Conservation (phyloP, 2,797 vertebrate genomes). For the Sebastes minor region DNA sequence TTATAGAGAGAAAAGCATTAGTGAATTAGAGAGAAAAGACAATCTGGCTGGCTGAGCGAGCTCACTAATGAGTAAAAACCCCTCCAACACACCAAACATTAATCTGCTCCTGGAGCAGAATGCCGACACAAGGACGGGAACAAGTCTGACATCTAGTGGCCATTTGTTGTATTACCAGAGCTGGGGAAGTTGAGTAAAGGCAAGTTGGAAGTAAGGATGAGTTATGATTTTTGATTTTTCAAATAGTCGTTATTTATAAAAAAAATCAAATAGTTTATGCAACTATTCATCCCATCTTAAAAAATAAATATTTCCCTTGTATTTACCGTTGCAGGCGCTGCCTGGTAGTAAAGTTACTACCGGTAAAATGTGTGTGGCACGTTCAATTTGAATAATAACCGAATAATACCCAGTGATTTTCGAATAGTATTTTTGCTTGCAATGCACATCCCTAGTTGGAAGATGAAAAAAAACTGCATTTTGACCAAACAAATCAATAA, state of each 20-base stretch:
- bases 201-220: background rate
- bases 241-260: too few relatives aligned
- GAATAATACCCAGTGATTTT: too few relatives aligned
- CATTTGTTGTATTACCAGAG: slow-evolving; percentile 19
- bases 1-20: slow-evolving; percentile 6
- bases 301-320: too few relatives aligned
- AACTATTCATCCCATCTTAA: too few relatives aligned
- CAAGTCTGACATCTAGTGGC: slow-evolving; percentile 71
- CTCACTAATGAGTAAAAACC: slow-evolving; percentile 34
- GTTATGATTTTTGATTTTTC: too few relatives aligned
- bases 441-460: background rate
- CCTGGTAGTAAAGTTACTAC: too few relatives aligned
- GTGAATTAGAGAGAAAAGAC: slow-evolving; percentile 8
- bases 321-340: too few relatives aligned
- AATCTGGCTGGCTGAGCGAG: slow-evolving; percentile 26
- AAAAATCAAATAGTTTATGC: too few relatives aligned
- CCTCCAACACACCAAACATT: background rate
- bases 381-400: too few relatives aligned
- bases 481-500: background rate
- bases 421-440: too few relatives aligned
- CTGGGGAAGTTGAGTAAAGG: background rate
- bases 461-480: background rate
- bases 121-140: background rate
- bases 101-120: slow-evolving; percentile 10
- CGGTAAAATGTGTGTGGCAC: too few relatives aligned